Percentiles rank a stretch among this genome's conserved stretches.
Evolutionary conservation across 2,113 vertebrate species (phyloP).

Genomic region (Vanacampus margaritifer): DNA sequence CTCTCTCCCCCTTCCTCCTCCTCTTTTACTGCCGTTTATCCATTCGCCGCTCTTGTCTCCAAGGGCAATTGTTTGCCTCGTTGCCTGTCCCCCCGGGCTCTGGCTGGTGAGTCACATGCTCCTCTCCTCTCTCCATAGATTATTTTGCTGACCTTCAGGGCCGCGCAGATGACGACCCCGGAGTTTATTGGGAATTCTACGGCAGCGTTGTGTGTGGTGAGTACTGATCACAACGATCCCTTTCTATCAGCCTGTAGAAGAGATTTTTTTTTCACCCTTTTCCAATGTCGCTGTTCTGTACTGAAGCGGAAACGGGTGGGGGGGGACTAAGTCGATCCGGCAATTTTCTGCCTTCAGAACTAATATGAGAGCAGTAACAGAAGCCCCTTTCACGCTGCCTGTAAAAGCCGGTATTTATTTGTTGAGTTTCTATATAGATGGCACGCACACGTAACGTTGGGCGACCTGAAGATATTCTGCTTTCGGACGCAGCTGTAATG

Average conservation of each 20-base stretch:
- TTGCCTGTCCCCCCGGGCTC: constrained; percentile 41
- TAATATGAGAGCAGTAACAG: background rate
- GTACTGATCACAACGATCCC: constrained; percentile 46
- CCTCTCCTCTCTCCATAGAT: constrained; percentile 75
- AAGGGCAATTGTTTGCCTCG: constrained; percentile 59
- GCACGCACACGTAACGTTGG: background rate
- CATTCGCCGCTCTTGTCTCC: constrained; percentile 56
- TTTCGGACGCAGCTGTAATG: background rate
- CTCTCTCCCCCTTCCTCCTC: constrained; percentile 41
- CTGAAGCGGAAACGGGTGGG: background rate
- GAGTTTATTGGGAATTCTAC: constrained; percentile 88
- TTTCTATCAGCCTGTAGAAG: background rate
- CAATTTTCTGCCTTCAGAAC: background rate
- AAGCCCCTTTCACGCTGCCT: background rate
- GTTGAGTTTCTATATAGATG: background rate
- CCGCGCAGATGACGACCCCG: constrained; percentile 80
- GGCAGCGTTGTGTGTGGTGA: constrained; percentile 93
- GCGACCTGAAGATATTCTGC: background rate
- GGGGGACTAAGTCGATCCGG: background rate
- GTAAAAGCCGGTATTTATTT: background rate
- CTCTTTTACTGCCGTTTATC: constrained; percentile 44
- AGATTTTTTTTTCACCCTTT: background rate
- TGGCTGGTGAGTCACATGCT: constrained; percentile 59
- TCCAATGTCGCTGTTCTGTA: background rate
- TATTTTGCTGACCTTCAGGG: constrained; percentile 95